phyloP scores from a whole-genome alignment of 2,797 vertebrate species.

The Morus bassanus region DNA sequence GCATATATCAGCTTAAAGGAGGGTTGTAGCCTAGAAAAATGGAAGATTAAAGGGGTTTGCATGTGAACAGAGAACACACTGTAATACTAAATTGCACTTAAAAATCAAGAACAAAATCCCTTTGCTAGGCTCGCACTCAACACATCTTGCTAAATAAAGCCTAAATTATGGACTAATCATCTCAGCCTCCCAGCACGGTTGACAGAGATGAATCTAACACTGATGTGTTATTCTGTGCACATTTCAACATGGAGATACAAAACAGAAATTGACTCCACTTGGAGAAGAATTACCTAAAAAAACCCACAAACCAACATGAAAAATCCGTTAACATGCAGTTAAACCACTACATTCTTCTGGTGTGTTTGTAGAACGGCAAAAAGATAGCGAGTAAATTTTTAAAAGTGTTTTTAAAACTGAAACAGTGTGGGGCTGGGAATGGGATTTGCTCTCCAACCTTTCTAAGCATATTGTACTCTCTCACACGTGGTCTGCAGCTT shows the following conservation, averaged over 20 bases:
- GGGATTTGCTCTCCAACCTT: neutral
- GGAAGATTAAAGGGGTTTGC: neutral
- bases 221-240: neutral
- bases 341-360: neutral
- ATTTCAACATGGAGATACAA: neutral
- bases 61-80: neutral
- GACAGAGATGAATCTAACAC: neutral
- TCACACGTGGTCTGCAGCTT: neutral
- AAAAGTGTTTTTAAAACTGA: neutral
- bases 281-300: neutral
- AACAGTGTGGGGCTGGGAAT: neutral
- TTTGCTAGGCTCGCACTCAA: neutral
- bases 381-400: fast-evolving
- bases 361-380: neutral
- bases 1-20: neutral
- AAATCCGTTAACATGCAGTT: neutral
- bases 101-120: neutral
- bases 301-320: neutral
- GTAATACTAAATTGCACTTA: neutral
- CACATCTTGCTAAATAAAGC: neutral
- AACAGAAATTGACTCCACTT: neutral
- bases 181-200: neutral
- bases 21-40: neutral
- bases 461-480: neutral
- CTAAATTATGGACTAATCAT: neutral